Conservation (phyloP, 2,797 vertebrate species). For the Lagorchestes hirsutus region DNA sequence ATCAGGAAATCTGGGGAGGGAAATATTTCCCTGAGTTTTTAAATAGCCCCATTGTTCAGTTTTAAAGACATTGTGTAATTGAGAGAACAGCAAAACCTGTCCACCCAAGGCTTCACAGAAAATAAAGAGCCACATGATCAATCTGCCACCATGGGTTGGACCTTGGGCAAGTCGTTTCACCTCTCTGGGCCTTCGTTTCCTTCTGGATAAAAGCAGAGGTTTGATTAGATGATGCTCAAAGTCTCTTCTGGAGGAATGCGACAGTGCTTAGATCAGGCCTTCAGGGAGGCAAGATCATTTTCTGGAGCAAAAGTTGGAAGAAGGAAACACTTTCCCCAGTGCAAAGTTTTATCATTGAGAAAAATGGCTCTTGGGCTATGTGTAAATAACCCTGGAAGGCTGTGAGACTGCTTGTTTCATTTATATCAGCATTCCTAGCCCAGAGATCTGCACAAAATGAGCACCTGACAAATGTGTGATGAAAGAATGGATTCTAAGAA, state of each 20-base stretch:
- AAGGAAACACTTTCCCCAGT: conserved; percentile 29
- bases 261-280: neutral
- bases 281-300: conserved; percentile 8
- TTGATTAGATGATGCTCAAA: neutral
- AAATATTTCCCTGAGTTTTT: conserved; percentile 64
- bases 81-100: conserved; percentile 13
- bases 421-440: neutral
- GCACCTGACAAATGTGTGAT: neutral
- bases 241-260: neutral
- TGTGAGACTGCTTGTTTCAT: neutral
- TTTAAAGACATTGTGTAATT: conserved; percentile 52
- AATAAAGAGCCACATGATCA: conserved; percentile 1
- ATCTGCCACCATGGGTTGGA: neutral
- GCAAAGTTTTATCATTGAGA: conserved; percentile 19
- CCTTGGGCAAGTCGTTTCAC: neutral
- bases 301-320: conserved; percentile 31
- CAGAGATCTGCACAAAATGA: neutral
- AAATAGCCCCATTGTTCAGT: conserved; percentile 71
- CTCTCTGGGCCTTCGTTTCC: neutral
- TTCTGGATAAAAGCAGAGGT: neutral
- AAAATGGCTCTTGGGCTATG: neutral
- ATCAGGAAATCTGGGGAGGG: conserved; percentile 65
- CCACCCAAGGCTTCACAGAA: conserved; percentile 33
- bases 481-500: neutral
- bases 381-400: neutral